These are phyloP conservation scores for Petrophora chlorosata DNA, from an alignment of 2,888 invertebrate species.

Conservation along the genomic window DNA sequence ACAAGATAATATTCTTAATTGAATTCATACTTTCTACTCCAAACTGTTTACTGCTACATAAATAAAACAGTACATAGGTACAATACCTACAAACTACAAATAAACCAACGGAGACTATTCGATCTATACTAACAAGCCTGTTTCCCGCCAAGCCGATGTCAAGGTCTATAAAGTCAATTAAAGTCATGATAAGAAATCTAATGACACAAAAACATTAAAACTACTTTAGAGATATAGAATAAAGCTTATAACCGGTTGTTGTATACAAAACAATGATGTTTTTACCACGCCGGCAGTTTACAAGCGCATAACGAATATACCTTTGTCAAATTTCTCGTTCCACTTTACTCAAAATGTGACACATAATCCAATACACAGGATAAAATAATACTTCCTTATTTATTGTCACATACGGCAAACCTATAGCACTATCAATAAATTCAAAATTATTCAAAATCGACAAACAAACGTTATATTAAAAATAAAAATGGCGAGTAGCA, in stretches of 20 bases:
- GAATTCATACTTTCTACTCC: too few relatives aligned
- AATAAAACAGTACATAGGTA: too few relatives aligned
- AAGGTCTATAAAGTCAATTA: too few relatives aligned
- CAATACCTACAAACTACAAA: too few relatives aligned
- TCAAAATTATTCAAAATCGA: too few relatives aligned
- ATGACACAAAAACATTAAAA: neutral
- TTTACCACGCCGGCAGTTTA: constrained; percentile 12
- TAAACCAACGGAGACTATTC: too few relatives aligned
- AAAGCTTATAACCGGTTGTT: neutral
- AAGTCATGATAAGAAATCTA: neutral
- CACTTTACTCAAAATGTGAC: constrained; percentile 5
- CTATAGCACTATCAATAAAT: constrained; percentile 1
- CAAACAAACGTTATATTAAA: too few relatives aligned
- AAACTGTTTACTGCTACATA: too few relatives aligned
- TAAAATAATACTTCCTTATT: neutral
- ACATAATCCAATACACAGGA: constrained; percentile 8
- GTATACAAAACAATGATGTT: neutral
- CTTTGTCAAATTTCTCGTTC: constrained; percentile 18
- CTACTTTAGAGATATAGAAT: neutral
- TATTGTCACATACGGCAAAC: constrained; percentile 17
- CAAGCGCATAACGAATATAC: neutral
- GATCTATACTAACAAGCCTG: too few relatives aligned
- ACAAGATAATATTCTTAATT: too few relatives aligned
- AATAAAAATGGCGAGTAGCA: too few relatives aligned
- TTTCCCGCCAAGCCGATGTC: constrained; percentile 18